Conservation (phyloP, 2,888 invertebrate species). For the Psococerastis gibbosa region DNA sequence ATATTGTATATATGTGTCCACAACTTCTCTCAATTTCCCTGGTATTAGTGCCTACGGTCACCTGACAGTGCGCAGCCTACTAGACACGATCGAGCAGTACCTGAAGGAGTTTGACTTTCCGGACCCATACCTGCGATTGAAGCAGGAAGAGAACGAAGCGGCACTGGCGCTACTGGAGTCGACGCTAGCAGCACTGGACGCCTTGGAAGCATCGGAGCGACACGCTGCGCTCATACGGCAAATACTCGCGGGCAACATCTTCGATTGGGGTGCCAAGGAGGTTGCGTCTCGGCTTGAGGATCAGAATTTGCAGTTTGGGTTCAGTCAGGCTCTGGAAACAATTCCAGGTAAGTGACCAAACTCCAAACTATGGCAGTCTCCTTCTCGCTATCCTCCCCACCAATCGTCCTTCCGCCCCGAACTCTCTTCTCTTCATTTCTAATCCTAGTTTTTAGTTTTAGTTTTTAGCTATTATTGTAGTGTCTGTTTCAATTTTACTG, state of each 20-base stretch:
- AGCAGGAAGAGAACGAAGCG: conserved; percentile 66
- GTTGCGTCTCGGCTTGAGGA: conserved; percentile 67
- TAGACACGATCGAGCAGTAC: conserved; percentile 84
- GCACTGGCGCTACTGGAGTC: conserved; percentile 49
- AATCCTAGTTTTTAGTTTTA: no score
- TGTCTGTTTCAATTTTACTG: no score
- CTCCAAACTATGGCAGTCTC: no score
- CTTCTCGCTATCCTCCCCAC: no score
- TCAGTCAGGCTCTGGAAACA: conserved; percentile 60
- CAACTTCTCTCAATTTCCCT: no score
- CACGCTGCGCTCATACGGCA: conserved; percentile 31
- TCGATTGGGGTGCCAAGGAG: conserved; percentile 94
- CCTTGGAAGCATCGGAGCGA: conserved; percentile 20
- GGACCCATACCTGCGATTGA: conserved; percentile 69
- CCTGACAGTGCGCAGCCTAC: conserved; percentile 70
- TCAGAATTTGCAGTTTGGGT: conserved; percentile 40
- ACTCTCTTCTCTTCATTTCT: no score
- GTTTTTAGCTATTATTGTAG: no score
- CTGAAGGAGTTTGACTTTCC: conserved; percentile 80
- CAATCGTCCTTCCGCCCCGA: no score
- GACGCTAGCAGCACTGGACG: conserved; percentile 26
- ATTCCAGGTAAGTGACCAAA: conserved; percentile 57
- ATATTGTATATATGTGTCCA: no score
- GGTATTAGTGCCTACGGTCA: conserved; percentile 48
- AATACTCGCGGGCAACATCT: conserved; percentile 72